Conservation (phyloP, 2,113 vertebrate genomes). For the Alectura lathami region DNA sequence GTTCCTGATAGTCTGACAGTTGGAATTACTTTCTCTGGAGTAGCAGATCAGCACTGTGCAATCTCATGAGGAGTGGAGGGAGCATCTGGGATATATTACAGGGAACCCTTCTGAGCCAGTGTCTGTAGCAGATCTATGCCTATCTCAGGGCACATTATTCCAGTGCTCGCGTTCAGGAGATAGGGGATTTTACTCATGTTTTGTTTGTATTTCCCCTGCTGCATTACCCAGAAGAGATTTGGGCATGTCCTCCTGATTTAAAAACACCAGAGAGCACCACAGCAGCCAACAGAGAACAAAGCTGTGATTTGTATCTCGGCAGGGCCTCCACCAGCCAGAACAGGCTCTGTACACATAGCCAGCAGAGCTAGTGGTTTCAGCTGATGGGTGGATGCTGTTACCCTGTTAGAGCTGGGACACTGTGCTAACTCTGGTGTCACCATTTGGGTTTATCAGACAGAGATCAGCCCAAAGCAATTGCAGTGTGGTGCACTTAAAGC, state of each 20-base stretch:
- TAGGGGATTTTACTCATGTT: neutral
- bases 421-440: fast-evolving
- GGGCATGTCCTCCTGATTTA: neutral
- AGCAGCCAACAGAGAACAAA: neutral
- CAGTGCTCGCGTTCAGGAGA: neutral
- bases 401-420: neutral
- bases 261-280: neutral
- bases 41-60: neutral
- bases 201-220: neutral
- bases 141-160: neutral
- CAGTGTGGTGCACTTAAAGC: neutral
- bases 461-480: neutral
- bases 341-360: neutral
- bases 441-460: neutral
- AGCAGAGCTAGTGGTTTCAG: neutral
- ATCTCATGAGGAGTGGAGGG: neutral
- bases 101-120: neutral
- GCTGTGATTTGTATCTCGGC: neutral
- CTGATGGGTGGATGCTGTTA: neutral
- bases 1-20: neutral
- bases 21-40: neutral
- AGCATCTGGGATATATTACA: neutral
- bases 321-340: neutral
- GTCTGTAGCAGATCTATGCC: neutral
- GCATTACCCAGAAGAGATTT: neutral